Conservation (phyloP, 2,888 invertebrate species). For the Emmelina monodactyla region DNA sequence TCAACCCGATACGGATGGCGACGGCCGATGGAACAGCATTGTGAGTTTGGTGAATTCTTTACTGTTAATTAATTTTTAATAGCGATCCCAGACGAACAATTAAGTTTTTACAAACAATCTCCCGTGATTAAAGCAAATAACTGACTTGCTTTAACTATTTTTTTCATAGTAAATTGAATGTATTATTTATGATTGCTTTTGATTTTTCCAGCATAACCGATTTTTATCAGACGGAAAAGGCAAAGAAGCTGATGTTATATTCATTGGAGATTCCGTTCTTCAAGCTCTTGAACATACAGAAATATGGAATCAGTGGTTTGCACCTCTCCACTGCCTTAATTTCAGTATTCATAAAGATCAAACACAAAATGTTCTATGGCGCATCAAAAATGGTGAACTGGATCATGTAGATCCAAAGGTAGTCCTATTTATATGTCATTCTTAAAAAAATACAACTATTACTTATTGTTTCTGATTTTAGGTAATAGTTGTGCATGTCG, state of each 20-base stretch:
- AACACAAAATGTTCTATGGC: slow-evolving; percentile 90
- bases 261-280: slow-evolving; percentile 89
- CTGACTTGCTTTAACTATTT: too few relatives aligned
- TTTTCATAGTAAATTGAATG: too few relatives aligned
- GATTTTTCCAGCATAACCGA: slow-evolving; percentile 77
- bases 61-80: too few relatives aligned
- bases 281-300: slow-evolving; percentile 84
- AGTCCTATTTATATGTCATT: neutral
- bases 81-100: too few relatives aligned
- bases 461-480: slow-evolving; percentile 33
- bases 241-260: slow-evolving; percentile 91
- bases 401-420: slow-evolving; percentile 86
- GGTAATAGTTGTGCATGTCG: slow-evolving; percentile 87
- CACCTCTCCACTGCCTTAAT: slow-evolving; percentile 90
- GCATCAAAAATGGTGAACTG: slow-evolving; percentile 87
- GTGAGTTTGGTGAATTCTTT: too few relatives aligned
- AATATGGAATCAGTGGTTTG: slow-evolving; percentile 90
- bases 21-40: slow-evolving; percentile 86
- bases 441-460: neutral
- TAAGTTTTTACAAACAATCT: too few relatives aligned
- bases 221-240: slow-evolving; percentile 86
- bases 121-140: too few relatives aligned
- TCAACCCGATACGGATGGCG: slow-evolving; percentile 81
- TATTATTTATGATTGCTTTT: slow-evolving; percentile 10
- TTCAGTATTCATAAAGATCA: slow-evolving; percentile 90